Conservation (phyloP, 2,888 invertebrate genomes). For the Lasioglossum marginatum region DNA sequence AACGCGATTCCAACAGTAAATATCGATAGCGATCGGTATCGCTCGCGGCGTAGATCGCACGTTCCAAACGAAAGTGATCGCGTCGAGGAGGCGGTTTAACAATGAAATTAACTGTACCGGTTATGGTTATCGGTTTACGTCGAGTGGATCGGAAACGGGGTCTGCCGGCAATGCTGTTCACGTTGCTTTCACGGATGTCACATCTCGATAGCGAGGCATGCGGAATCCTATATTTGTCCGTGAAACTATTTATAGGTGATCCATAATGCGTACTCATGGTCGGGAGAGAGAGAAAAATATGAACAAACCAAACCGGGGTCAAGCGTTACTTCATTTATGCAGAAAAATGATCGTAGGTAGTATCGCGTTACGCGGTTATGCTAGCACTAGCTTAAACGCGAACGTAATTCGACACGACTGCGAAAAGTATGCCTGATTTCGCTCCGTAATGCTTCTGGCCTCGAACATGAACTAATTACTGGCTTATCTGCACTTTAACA, state of each 20-base stretch:
- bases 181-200: conserved; percentile 69
- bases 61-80: conserved; percentile 47
- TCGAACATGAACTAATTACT: not conserved
- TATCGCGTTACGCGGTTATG: not conserved
- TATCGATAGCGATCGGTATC: too few species aligned
- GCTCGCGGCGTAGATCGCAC: not conserved
- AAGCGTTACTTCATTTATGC: not conserved
- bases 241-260: conserved; percentile 57
- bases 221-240: conserved; percentile 59
- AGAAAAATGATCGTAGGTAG: not conserved
- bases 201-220: conserved; percentile 55
- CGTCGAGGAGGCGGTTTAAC: conserved; percentile 14
- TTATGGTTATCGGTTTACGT: conserved; percentile 34
- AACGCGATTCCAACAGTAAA: not conserved
- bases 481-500: not conserved
- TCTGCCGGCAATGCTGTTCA: conserved; percentile 48
- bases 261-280: conserved; percentile 37
- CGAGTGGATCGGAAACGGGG: conserved; percentile 39
- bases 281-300: conserved; percentile 12
- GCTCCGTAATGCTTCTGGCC: not conserved
- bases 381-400: not conserved
- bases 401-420: not conserved
- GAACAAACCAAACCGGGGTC: conserved; percentile 4
- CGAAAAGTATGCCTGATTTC: not conserved
- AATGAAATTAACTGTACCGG: conserved; percentile 39